Base-by-base conservation (phyloP, 1,140 invertebrate species). In the Euura lappo region DNA sequence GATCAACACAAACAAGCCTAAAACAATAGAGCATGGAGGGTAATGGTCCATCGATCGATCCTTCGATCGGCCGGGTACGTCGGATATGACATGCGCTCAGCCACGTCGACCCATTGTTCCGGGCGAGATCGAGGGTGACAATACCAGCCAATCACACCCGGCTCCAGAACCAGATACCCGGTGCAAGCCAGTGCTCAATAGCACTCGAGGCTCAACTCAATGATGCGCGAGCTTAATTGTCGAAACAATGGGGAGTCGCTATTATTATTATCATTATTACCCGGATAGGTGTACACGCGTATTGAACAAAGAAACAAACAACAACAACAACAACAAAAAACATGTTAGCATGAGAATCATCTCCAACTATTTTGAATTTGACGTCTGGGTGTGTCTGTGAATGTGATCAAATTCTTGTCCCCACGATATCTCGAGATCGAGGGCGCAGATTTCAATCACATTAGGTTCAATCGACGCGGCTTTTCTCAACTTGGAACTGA, bases 131-230 rank as follows among this genome's bases (percentile, higher is more conserved):
- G 45, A 43, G 42, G 70, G 44, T 75, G 44, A 79, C 79, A 79
- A 79, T 79, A 69, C 74, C 70, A 75, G 76, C 78, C 79, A 79
- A 80, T 80, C 76, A 76, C 65, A 69, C 73, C 69, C 13, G 44
- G 42, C 13, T 28, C 28, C 13, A 45, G 28, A 43, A 4, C 46
- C 1, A 4, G 64, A 44, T 6, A 65, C 47, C 47, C 2, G 7
- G n/a, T 51, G 13, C 6, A 60, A 3, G 13, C 3, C 3, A 60
- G 51, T 8, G 5, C 6, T 60, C 51, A 60, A 60, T 6, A n/a
- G 8, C 51, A 60, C 51, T 60, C 51, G 51, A 60, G 13, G 51
- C 28, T 60, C 51, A 8, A 60, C 51, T 60, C 51, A 6, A 60
- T 60, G 51, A 60, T 28, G 28, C 28, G 28, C 1, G 28, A 28